Evolutionary conservation across 2,113 vertebrate species (phyloP).

Genomic region (Bothrops jararaca): DNA sequence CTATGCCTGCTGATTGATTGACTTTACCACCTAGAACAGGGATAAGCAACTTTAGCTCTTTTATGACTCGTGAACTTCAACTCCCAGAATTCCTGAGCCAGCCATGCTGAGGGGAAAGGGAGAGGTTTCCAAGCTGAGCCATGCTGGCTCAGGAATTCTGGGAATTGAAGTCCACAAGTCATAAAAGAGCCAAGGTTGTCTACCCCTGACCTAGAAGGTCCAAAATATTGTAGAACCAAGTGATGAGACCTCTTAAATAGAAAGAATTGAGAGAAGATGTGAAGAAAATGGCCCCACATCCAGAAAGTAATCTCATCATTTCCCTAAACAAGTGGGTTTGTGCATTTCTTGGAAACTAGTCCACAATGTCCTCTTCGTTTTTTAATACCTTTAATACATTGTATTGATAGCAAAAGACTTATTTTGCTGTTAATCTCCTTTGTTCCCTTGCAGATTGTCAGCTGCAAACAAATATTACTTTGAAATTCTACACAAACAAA

Average conservation of each 20-base stretch:
- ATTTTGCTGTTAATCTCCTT: background rate
- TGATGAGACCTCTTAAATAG: background rate
- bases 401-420: background rate
- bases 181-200: no score
- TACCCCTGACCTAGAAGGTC: background rate
- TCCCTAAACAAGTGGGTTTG: background rate
- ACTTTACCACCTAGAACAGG: background rate
- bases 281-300: background rate
- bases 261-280: background rate
- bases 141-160: no score
- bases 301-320: slow-evolving; percentile 1
- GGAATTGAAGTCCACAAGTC: no score
- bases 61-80: no score
- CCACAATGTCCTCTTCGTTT: background rate
- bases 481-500: slow-evolving; percentile 91
- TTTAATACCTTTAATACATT: slow-evolving; percentile 23
- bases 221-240: background rate
- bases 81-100: no score
- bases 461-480: slow-evolving; percentile 84
- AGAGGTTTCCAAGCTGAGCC: no score
- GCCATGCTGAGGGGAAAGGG: no score
- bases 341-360: background rate
- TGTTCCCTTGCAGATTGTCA: slow-evolving; percentile 71
- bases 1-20: background rate
- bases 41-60: no score